Conservation (phyloP, 2,888 invertebrate genomes). For the Augochlorella aurata region DNA sequence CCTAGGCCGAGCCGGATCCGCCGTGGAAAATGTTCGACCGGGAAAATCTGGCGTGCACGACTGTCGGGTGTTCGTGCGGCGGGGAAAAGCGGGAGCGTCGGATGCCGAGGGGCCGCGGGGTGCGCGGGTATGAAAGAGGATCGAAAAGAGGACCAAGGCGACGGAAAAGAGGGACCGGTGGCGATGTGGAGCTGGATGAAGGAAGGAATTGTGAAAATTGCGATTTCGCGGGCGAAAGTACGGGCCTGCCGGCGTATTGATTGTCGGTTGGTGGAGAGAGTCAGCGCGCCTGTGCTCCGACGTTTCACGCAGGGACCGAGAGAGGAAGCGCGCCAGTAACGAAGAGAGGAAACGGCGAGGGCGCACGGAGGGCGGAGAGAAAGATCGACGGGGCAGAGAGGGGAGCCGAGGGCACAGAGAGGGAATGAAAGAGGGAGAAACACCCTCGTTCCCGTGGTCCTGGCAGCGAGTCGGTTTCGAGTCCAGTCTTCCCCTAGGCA, state of each 20-base stretch:
- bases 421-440: conserved; percentile 39
- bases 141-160: not conserved
- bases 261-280: conserved; percentile 72
- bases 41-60: not conserved
- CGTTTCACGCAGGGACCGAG: conserved; percentile 52
- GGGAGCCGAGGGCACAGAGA: conserved; percentile 34
- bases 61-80: not conserved
- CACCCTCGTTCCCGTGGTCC: conserved; percentile 64
- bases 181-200: conserved; percentile 34
- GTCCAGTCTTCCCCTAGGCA: conserved; percentile 81
- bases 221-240: conserved; percentile 78
- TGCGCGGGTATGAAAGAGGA: not conserved
- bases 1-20: not conserved
- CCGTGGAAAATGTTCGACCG: not conserved
- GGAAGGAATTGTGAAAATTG: conserved; percentile 69
- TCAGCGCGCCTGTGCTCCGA: conserved; percentile 64
- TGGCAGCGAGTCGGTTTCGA: conserved; percentile 70
- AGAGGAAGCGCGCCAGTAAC: conserved; percentile 45
- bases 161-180: conserved; percentile 27
- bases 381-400: conserved; percentile 35
- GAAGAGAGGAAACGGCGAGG: conserved; percentile 42
- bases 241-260: conserved; percentile 79
- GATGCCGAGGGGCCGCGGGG: not conserved
- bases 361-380: conserved; percentile 49
- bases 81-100: not conserved